Evolutionary conservation across 2,797 vertebrate species (phyloP), one percentile per base, ranked within the genome.

Genomic region (Alcedo quadribrachys): DNA sequence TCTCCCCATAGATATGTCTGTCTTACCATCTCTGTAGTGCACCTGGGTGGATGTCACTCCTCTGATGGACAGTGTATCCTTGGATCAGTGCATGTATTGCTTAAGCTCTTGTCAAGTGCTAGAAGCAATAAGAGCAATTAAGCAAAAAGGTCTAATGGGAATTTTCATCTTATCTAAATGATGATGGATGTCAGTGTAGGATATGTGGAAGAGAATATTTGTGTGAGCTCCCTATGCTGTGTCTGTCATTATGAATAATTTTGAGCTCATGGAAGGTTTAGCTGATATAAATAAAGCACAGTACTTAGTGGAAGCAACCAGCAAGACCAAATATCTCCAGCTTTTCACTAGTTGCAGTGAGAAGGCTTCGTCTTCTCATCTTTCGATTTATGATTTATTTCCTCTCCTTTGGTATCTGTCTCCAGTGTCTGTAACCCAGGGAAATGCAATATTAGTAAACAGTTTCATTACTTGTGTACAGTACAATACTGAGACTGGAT

Each of bases 101-200:
- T 79, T 80, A 61, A 71, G 25, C 35, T 81, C 75, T 87, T 37
- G 18, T 50, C 35, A 83, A 92, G 61, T 82, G 69, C 85, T 57
- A 11, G 10, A 82, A 89, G 62, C 74, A 85, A 78, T 81, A 57
- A 82, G 12, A 77, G 22, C 12, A 94, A 85, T 95, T 92, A 95
- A 88, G 80, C 45, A n/a, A 77, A 91, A 51, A 60, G 21, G 62
- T 54, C 88, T 81, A 45, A 50, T 21, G 81, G 88, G 87, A 96
- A 89, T 79, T 73, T 71, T 83, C 48, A 42, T 90, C 74, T 61
- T 17, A 63, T 67, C 63, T 81, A 86, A 94, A 80, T 84, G 40
- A 88, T 84, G 90, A 93, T 85, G 46, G 92, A 90, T 93, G 75
- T 50, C 68, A 89, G 50, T 3, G 2, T 89, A 83, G 35, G 43